Evolutionary conservation across 2,113 vertebrate species (phyloP), one percentile per base, ranked within the genome.

Genomic region (Serilophus lunatus): DNA sequence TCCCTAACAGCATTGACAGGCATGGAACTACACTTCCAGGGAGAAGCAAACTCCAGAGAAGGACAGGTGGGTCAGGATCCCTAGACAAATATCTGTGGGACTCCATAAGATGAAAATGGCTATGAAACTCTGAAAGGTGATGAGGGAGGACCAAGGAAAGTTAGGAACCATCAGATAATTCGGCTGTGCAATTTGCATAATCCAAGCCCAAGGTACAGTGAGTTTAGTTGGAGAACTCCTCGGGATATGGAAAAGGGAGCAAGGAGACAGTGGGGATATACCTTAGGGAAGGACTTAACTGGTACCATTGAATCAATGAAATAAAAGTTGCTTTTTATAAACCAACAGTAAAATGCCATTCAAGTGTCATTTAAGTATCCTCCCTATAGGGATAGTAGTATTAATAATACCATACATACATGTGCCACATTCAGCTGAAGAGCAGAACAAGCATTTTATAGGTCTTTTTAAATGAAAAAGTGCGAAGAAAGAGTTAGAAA

Each of bases 401-500:
- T 74, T 91, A 88, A 88, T 92, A 79, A 85, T 51, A 44, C 36
- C 74, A 42, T 87, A 72, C 50, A 83, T 96, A 78, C 59, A 36
- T 91, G 87, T 86, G 70, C 79, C 85, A 82, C 57, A 81, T 54
- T 78, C 65, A 91, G 40, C 57, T 59, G 90, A 90, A 71, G 49
- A 80, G 66, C 14, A 22, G 54, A 95, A 70, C 47, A 79, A 87
- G 61, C 6, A 0, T 92, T 97, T 97, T 92, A 90, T 49, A 79
- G 83, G 40, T 84, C 80, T 51, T 96, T 95, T 76, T 42, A 95
- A 82, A 93, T 90, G 69, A 80, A 87, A 80, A 89, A 94, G 93
- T 89, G 56, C 71, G 49, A 68, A 90, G 94, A 86, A 91, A 92
- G 93, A 61, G 94, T 90, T 94, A 86, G 91, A 94, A 92, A 61